phyloP scores from a whole-genome alignment of 2,113 vertebrate species.

The Melanerpes aurifrons region DNA sequence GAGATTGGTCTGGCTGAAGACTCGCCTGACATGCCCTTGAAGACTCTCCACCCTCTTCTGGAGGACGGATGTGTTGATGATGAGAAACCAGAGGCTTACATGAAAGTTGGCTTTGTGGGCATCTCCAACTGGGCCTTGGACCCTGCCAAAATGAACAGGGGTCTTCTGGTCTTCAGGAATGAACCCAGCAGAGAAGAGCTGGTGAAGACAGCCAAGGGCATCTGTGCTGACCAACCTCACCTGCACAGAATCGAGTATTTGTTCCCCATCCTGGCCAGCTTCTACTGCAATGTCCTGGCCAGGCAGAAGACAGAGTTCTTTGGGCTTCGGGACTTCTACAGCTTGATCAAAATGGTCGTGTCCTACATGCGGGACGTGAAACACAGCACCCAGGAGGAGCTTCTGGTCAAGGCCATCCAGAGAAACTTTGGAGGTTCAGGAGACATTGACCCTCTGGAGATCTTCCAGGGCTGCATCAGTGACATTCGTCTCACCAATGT shows the following conservation, averaged over 20 bases:
- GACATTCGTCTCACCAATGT: background rate
- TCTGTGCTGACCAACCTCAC: conserved; percentile 70
- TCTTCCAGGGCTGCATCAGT: conserved; percentile 58
- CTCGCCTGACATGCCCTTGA: conserved; percentile 83
- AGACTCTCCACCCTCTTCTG: conserved; percentile 80
- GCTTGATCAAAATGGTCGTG: conserved; percentile 82
- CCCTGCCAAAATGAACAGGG: conserved; percentile 85
- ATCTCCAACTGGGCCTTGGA: conserved; percentile 86
- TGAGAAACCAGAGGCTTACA: conserved; percentile 75
- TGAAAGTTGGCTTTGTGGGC: conserved; percentile 85
- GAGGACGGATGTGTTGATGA: conserved; percentile 83
- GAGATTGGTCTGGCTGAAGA: conserved; percentile 84
- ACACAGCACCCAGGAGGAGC: conserved; percentile 33
- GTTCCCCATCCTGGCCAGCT: conserved; percentile 73
- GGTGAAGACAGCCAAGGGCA: conserved; percentile 79
- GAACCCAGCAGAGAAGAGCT: conserved; percentile 80
- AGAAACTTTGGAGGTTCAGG: conserved; percentile 81
- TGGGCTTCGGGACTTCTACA: conserved; percentile 82
- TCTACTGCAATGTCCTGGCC: conserved; percentile 67
- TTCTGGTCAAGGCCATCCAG: conserved; percentile 75
- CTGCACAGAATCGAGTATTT: conserved; percentile 74
- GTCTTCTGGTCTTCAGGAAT: conserved; percentile 80
- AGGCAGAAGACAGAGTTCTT: conserved; percentile 76
- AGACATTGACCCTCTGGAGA: conserved; percentile 60
- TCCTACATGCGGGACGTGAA: conserved; percentile 50